phyloP scores from a whole-genome alignment of 2,888 invertebrate species.

The Psococerastis gibbosa region DNA sequence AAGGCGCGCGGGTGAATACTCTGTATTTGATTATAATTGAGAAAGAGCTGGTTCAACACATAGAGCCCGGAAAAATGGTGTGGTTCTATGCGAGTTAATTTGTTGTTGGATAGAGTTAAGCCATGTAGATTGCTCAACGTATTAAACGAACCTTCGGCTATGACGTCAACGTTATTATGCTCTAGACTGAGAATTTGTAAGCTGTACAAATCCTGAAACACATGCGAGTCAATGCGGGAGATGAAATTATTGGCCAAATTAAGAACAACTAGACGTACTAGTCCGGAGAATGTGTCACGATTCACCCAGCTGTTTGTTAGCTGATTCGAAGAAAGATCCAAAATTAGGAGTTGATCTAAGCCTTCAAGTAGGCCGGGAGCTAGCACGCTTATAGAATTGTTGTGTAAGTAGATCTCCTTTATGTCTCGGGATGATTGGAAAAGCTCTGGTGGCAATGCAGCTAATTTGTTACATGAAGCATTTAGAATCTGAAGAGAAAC shows the following conservation, averaged over 20 bases:
- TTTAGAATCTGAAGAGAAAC: constrained; percentile 49
- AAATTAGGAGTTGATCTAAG: constrained; percentile 48
- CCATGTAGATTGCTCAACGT: constrained; percentile 60
- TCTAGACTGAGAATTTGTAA: constrained; percentile 57
- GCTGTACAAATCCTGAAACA: constrained; percentile 55
- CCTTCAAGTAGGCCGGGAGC: constrained; percentile 56
- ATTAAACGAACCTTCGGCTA: constrained; percentile 53
- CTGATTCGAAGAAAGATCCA: constrained; percentile 55
- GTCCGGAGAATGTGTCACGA: constrained; percentile 53
- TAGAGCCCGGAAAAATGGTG: constrained; percentile 53
- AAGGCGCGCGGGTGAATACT: constrained; percentile 50
- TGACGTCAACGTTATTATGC: constrained; percentile 45
- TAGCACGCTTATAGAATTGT: constrained; percentile 55
- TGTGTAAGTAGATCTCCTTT: constrained; percentile 51
- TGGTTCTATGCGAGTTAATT: constrained; percentile 44
- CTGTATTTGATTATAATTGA: constrained; percentile 54
- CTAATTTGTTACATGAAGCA: constrained; percentile 58
- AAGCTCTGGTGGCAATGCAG: constrained; percentile 56
- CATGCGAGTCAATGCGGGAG: constrained; percentile 44
- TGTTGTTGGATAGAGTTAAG: constrained; percentile 51
- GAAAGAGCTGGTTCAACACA: constrained; percentile 49
- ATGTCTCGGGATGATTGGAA: constrained; percentile 54
- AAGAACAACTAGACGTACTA: constrained; percentile 51
- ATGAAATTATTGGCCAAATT: constrained; percentile 56
- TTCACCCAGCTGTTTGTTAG: constrained; percentile 61